Conservation (phyloP, 2,888 invertebrate genomes). For the Himalopsyche kuldschensis region DNA sequence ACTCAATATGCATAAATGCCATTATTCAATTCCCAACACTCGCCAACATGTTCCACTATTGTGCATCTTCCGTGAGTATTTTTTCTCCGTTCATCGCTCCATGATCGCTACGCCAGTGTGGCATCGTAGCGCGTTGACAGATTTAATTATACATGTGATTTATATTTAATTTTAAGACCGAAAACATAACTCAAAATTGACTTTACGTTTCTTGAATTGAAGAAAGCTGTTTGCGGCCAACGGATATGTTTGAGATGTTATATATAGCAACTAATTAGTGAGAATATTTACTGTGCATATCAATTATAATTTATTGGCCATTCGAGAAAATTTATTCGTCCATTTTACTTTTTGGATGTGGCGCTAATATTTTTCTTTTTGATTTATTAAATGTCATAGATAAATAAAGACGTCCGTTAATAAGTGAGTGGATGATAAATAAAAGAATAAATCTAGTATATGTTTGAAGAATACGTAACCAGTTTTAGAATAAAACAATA, state of each 20-base stretch:
- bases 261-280: not conserved
- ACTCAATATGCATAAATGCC: not conserved
- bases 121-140: not conserved
- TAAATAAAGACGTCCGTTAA: no score
- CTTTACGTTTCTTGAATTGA: not conserved
- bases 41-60: not conserved
- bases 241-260: not conserved
- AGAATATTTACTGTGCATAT: not conserved
- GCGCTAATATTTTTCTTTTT: no score
- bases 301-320: not conserved
- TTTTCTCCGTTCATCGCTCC: not conserved
- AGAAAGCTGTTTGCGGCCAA: not conserved
- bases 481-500: no score
- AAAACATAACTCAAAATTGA: not conserved
- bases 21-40: not conserved
- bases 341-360: no score
- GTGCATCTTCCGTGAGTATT: not conserved
- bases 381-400: no score
- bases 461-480: no score
- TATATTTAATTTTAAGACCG: not conserved
- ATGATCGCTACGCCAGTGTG: not conserved
- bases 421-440: no score
- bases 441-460: no score
- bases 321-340: not conserved
- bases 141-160: not conserved